These are phyloP conservation scores for Catostomus latipinnis DNA, from an alignment of 2,797 vertebrate species.

Conservation along the genomic window DNA sequence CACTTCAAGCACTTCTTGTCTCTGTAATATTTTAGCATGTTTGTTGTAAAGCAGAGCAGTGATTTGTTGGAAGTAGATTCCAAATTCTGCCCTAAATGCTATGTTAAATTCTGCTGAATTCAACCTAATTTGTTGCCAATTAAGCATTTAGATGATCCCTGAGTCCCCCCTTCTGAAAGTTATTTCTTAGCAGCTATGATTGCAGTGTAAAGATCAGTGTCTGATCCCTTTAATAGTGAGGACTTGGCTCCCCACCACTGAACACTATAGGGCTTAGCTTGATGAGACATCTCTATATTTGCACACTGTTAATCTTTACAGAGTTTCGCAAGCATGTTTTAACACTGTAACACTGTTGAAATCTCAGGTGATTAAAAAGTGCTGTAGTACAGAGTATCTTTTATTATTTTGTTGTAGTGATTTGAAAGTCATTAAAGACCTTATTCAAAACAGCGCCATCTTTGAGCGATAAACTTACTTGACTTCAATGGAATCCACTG, in stretches of 20 bases:
- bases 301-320: neutral
- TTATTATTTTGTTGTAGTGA: no score
- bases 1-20: no score
- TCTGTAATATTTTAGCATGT: constrained; percentile 4
- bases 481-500: no score
- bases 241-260: neutral
- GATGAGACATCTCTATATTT: neutral
- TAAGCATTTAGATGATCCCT: neutral
- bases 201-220: constrained; percentile 9
- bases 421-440: no score
- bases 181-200: constrained; percentile 1
- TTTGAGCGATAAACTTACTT: no score
- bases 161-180: neutral
- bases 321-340: neutral
- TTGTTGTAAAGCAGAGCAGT: constrained; percentile 18
- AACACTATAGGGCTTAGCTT: neutral
- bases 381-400: neutral
- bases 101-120: neutral
- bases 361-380: neutral
- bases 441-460: no score
- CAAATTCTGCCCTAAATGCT: neutral
- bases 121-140: neutral
- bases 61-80: neutral
- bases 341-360: neutral
- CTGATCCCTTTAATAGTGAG: neutral